Percentiles rank a stretch among this genome's conserved stretches.
Conservation (phyloP, 2,888 invertebrate genomes). For the Subacronicta megacephala region DNA sequence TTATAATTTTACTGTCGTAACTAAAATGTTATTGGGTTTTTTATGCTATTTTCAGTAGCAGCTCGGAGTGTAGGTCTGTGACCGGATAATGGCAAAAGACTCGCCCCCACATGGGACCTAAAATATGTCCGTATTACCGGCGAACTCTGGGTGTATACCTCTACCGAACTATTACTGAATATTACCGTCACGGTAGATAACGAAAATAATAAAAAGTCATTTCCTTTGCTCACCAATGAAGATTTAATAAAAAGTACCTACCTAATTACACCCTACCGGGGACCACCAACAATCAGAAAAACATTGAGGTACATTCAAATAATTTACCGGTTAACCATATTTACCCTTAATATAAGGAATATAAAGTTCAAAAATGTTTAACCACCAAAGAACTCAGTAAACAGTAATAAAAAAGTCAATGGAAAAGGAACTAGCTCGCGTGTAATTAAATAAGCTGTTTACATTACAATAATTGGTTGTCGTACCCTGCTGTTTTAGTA, state of each 20-base stretch:
- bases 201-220: neutral
- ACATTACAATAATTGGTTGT: slow-evolving; percentile 20
- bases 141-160: too few species aligned
- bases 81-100: neutral
- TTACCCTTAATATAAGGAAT: neutral
- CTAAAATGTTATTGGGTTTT: too few species aligned
- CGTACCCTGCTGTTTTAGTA: slow-evolving; percentile 25
- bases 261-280: neutral
- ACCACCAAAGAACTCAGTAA: neutral
- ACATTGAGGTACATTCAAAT: neutral
- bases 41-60: too few species aligned
- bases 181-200: too few species aligned
- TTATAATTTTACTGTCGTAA: too few species aligned
- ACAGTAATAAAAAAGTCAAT: neutral
- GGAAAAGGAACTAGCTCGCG: neutral
- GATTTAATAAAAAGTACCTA: neutral
- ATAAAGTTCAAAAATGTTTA: neutral
- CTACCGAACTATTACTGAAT: neutral
- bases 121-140: too few species aligned
- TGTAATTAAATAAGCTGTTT: slow-evolving; percentile 28
- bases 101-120: too few species aligned
- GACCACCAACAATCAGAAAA: slow-evolving; percentile 6
- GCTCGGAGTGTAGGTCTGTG: neutral
- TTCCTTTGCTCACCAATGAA: neutral
- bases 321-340: neutral